Percentiles rank a stretch among this genome's conserved stretches.
phyloP scores from a whole-genome alignment of 1,140 invertebrate species.

The Pararge aegeria region DNA sequence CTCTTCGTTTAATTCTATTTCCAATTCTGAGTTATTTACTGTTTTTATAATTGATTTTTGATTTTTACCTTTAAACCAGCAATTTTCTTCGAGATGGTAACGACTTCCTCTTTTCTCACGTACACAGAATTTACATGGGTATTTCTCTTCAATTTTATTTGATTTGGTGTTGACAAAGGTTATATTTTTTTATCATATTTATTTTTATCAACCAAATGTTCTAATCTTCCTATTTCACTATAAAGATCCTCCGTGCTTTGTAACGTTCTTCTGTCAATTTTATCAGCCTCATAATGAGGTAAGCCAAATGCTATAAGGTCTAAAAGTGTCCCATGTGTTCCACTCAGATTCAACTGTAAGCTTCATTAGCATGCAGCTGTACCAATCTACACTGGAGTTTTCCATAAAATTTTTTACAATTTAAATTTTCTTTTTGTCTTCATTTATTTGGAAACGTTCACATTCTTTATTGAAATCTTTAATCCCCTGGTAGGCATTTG shows the following conservation, averaged over 20 bases:
- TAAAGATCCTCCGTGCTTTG: slow-evolving; percentile 38
- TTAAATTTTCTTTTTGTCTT: slow-evolving; percentile 45
- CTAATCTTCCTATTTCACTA: slow-evolving; percentile 34
- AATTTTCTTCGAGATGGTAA: slow-evolving; percentile 33
- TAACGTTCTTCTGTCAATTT: slow-evolving; percentile 37
- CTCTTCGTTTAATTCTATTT: slow-evolving; percentile 32
- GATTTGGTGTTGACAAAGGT: slow-evolving; percentile 12
- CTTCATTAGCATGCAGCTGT: slow-evolving; percentile 29
- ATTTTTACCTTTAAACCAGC: slow-evolving; percentile 37
- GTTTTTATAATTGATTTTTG: slow-evolving; percentile 16
- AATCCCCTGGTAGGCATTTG: slow-evolving; percentile 45
- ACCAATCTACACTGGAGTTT: slow-evolving; percentile 41
- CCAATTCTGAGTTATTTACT: slow-evolving; percentile 36
- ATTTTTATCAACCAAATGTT: slow-evolving; percentile 35
- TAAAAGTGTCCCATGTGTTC: slow-evolving; percentile 18
- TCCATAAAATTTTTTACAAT: slow-evolving; percentile 46
- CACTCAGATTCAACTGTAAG: slow-evolving; percentile 28
- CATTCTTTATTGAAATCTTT: slow-evolving; percentile 45
- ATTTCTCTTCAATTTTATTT: slow-evolving; percentile 29
- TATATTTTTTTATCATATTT: slow-evolving; percentile 32
- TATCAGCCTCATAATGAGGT: slow-evolving; percentile 34
- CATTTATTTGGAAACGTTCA: slow-evolving; percentile 37
- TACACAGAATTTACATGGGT: slow-evolving; percentile 34
- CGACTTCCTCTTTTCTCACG: slow-evolving; percentile 35
- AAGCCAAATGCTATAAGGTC: slow-evolving; percentile 36